These are phyloP conservation scores for Kryphioiulus occultus DNA, from an alignment of 2,888 invertebrate species.

Conservation along the genomic window DNA sequence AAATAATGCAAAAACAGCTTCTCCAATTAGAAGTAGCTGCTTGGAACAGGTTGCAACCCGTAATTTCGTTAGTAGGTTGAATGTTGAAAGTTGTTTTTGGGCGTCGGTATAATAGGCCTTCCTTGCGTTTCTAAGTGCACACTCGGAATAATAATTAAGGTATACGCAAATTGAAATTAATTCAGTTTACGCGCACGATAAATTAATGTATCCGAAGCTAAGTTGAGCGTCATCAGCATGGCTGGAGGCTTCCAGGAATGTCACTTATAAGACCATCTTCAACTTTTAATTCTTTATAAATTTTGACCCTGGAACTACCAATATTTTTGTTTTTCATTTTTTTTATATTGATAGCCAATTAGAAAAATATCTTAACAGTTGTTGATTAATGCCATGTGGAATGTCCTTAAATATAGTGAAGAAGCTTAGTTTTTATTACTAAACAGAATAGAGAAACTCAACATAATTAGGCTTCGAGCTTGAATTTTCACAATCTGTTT, in stretches of 20 bases:
- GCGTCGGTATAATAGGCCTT: neutral
- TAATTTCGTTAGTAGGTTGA: slow-evolving; percentile 9
- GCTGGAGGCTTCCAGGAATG: neutral
- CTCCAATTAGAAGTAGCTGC: neutral
- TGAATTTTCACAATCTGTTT: no score
- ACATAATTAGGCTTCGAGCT: no score
- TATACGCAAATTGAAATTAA: neutral
- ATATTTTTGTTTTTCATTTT: no score
- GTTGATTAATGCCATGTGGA: no score
- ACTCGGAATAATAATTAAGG: neutral
- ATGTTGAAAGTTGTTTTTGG: slow-evolving; percentile 4
- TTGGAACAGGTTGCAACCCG: neutral
- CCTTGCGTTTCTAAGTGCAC: neutral
- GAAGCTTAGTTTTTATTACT: no score
- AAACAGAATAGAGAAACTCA: no score
- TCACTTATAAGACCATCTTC: no score
- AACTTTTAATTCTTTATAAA: no score
- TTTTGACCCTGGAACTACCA: no score
- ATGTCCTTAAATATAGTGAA: no score
- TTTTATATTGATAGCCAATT: no score
- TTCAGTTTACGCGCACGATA: neutral
- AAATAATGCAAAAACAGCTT: slow-evolving; percentile 9
- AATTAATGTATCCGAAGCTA: neutral
- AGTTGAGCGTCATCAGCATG: neutral
- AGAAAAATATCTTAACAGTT: no score